A percentile compares a stretch with the other conserved stretches of the same genome.
Conservation (phyloP, 1,140 invertebrate species). For the Caenorhabditis elegans region WBcel235 BX284602.5:9729001-9729500, state of each 20-base stretch:
- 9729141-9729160: too few species aligned
- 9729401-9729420: background rate
- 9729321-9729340: background rate
- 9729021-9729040: too few species aligned
- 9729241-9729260: background rate
- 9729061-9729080: too few species aligned
- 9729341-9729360: background rate
- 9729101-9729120: too few species aligned
- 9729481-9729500: background rate
- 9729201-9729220: slow-evolving; percentile 20
- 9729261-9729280: background rate
- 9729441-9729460: slow-evolving; percentile 17
- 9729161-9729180: too few species aligned
- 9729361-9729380: background rate
- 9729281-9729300: slow-evolving; percentile 26
- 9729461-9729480: slow-evolving; percentile 21
- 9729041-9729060: too few species aligned
- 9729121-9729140: too few species aligned
- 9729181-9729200: background rate
- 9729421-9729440: background rate
- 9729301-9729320: background rate
- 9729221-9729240: background rate
- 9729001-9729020: too few species aligned
- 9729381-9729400: background rate
- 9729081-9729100: too few species aligned